Evolutionary conservation across 2,888 invertebrate species (phyloP).

Genomic region (Antheraea assamensis): DNA sequence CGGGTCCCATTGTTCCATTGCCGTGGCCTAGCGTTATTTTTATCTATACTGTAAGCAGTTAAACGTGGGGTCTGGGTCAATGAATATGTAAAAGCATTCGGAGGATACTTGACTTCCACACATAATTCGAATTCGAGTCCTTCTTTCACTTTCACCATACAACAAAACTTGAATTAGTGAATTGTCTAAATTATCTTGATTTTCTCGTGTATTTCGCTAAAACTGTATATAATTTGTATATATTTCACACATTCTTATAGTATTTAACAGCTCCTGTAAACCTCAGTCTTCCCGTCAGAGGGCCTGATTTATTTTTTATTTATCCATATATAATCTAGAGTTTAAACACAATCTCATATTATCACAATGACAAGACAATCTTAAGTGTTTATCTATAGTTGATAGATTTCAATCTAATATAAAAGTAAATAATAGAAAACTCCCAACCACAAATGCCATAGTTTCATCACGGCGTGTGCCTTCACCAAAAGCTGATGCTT

Average conservation of each 20-base stretch:
- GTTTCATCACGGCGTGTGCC: not conserved
- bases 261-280: too few species aligned
- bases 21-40: conserved; percentile 53
- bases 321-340: too few species aligned
- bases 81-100: conserved; percentile 6
- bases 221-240: too few species aligned
- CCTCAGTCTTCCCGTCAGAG: too few species aligned
- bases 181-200: not conserved
- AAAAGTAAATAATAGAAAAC: not conserved
- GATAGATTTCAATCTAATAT: too few species aligned
- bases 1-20: conserved; percentile 56
- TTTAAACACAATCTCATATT: too few species aligned
- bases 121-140: not conserved
- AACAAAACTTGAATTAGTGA: too few species aligned
- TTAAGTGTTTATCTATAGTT: not conserved
- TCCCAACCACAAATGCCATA: not conserved
- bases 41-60: conserved; percentile 25
- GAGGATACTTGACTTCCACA: not conserved
- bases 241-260: too few species aligned
- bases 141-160: not conserved
- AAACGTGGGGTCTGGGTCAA: conserved; percentile 4
- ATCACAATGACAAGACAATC: not conserved
- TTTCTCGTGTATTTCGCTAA: too few species aligned
- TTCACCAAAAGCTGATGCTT: not conserved
- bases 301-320: too few species aligned